Conservation (phyloP, 1,140 invertebrate species). For the Neuroterus valhalla region DNA sequence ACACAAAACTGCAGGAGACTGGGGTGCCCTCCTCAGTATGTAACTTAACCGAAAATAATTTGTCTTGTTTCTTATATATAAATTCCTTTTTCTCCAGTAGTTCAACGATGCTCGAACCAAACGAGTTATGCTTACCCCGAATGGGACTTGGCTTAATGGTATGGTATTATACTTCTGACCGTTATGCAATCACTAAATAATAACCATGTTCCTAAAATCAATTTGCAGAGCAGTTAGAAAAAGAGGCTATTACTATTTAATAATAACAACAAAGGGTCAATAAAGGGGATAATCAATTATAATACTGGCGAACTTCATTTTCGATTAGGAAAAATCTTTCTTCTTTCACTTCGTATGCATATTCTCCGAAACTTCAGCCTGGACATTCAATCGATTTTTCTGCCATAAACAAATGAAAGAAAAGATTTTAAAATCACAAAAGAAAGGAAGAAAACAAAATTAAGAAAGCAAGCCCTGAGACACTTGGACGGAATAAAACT, state of each 20-base stretch:
- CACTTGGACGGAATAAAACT: conserved; percentile 9
- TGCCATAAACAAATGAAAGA: conserved; percentile 31
- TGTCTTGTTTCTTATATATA: too few species aligned
- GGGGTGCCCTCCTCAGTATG: too few species aligned
- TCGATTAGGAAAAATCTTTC: conserved; percentile 45
- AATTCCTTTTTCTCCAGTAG: too few species aligned
- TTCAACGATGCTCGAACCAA: too few species aligned
- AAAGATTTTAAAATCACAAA: conserved; percentile 4
- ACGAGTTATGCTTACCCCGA: too few species aligned
- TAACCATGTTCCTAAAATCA: too few species aligned
- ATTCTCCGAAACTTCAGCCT: conserved; percentile 28
- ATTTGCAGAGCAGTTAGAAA: background rate
- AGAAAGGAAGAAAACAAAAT: conserved; percentile 26
- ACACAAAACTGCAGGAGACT: too few species aligned
- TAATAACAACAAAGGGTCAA: conserved; percentile 41
- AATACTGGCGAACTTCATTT: conserved; percentile 39
- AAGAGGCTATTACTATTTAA: background rate
- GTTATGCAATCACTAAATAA: too few species aligned
- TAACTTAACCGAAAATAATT: too few species aligned
- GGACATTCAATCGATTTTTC: background rate
- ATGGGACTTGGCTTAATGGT: too few species aligned
- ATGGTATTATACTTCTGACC: too few species aligned
- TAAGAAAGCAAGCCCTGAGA: conserved; percentile 23
- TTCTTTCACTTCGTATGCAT: conserved; percentile 9
- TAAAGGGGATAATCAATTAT: conserved; percentile 59